Conservation (phyloP, 1,140 invertebrate species). For the Mesaphorura yosii region DNA sequence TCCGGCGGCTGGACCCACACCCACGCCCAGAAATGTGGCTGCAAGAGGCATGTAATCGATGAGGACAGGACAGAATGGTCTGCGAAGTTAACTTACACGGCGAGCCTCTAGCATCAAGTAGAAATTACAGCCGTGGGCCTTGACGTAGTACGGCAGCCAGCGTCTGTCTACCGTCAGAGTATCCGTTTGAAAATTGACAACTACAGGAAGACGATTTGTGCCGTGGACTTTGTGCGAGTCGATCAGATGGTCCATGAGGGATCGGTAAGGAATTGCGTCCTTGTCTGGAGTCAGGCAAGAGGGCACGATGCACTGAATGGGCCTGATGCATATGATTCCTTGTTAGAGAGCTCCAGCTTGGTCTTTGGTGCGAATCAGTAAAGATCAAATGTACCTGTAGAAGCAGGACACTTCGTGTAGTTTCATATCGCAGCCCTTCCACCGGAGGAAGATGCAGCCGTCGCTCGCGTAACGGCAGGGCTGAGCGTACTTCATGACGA, state of each 20-base stretch:
- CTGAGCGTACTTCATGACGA: conserved; percentile 19
- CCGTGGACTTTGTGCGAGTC: conserved; percentile 11
- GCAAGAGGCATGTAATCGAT: too few relatives aligned
- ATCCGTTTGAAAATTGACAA: conserved; percentile 6
- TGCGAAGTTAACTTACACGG: too few relatives aligned
- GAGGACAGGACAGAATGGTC: too few relatives aligned
- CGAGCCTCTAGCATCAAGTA: conserved; percentile 25
- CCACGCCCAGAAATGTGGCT: conserved; percentile 22
- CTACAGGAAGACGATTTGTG: conserved; percentile 9
- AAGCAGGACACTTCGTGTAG: conserved; percentile 21
- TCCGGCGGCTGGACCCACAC: conserved; percentile 18
- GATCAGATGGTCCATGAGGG: conserved; percentile 15
- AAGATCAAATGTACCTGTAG: conserved; percentile 13
- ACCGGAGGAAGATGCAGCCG: conserved; percentile 22
- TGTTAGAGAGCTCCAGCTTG: background rate
- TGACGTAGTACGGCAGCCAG: conserved; percentile 25
- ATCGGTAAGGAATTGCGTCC: conserved; percentile 8
- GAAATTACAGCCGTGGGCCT: conserved; percentile 16
- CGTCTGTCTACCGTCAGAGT: conserved; percentile 6
- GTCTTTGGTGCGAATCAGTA: background rate
- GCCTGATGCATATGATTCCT: background rate
- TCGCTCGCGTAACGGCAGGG: conserved; percentile 16
- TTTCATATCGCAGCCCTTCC: conserved; percentile 27
- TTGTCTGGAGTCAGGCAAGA: conserved; percentile 5
- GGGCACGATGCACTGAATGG: conserved; percentile 15